Evolutionary conservation across 2,888 invertebrate species (phyloP).

Genomic region (Leistus spinibarbis): DNA sequence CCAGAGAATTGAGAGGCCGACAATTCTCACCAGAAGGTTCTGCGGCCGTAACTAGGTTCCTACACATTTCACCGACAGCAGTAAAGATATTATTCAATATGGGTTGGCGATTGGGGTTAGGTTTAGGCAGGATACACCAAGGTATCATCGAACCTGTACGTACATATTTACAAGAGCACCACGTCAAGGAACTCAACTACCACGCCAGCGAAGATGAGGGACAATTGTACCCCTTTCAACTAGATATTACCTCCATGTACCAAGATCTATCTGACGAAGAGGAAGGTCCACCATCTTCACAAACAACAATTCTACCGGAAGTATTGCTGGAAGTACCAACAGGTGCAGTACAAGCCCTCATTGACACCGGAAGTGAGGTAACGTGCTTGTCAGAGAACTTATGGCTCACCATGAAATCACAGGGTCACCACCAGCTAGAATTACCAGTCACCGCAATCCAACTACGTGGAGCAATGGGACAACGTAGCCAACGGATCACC

Average conservation of each 20-base stretch:
- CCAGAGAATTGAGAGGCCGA: conserved; percentile 10
- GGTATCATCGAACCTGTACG: neutral
- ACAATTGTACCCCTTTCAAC: neutral
- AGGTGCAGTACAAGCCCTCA: conserved; percentile 1
- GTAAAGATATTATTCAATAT: too few species aligned
- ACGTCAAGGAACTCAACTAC: too few species aligned
- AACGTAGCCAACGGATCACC: too few species aligned
- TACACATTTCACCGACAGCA: neutral
- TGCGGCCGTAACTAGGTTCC: neutral
- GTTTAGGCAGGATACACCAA: neutral
- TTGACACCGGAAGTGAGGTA: too few species aligned
- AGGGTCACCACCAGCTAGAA: too few species aligned
- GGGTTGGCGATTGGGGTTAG: too few species aligned
- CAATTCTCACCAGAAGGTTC: neutral
- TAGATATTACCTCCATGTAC: neutral
- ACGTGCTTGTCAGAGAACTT: too few species aligned
- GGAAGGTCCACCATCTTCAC: neutral
- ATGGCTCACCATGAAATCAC: too few species aligned
- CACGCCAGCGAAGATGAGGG: neutral
- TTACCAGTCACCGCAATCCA: too few species aligned
- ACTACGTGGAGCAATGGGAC: too few species aligned
- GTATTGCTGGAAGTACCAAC: neutral
- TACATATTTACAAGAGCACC: too few species aligned
- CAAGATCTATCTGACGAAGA: neutral
- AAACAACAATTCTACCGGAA: neutral